phyloP scores from a whole-genome alignment of 1,140 invertebrate species.

The Hyles vespertilio region DNA sequence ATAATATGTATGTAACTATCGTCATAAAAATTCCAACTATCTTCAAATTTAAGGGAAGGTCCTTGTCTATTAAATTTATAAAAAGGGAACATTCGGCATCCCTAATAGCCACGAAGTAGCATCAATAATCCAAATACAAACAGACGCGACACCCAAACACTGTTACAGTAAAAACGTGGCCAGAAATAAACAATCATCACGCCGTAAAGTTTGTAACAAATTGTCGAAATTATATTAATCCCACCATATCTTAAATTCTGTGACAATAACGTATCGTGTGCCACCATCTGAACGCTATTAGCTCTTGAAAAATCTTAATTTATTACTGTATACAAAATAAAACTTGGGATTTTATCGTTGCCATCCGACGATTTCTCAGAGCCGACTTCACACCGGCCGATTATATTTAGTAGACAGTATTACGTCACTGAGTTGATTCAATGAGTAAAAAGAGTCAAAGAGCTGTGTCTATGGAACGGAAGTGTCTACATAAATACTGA shows the following conservation, averaged over 20 bases:
- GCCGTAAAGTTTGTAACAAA: constrained; percentile 40
- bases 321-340: constrained; percentile 43
- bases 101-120: background rate
- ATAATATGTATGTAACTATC: too few relatives aligned
- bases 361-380: constrained; percentile 57
- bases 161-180: too few relatives aligned
- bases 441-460: background rate
- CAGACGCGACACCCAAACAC: too few relatives aligned
- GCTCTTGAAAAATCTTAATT: constrained; percentile 50
- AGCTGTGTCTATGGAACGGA: too few relatives aligned
- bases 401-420: background rate
- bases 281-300: constrained; percentile 41
- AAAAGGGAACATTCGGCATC: too few relatives aligned
- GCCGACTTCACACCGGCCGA: constrained; percentile 15
- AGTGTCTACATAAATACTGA: too few relatives aligned
- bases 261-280: constrained; percentile 62
- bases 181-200: constrained; percentile 36
- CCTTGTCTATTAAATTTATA: too few relatives aligned
- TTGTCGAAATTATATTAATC: constrained; percentile 51
- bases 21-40: too few relatives aligned
- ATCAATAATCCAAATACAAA: too few relatives aligned
- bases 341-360: constrained; percentile 52
- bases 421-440: background rate
- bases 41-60: too few relatives aligned
- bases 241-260: constrained; percentile 50